These are phyloP conservation scores for Orycteropus afer DNA, from an alignment of 2,113 vertebrate genomes.

Conservation along the genomic window DNA sequence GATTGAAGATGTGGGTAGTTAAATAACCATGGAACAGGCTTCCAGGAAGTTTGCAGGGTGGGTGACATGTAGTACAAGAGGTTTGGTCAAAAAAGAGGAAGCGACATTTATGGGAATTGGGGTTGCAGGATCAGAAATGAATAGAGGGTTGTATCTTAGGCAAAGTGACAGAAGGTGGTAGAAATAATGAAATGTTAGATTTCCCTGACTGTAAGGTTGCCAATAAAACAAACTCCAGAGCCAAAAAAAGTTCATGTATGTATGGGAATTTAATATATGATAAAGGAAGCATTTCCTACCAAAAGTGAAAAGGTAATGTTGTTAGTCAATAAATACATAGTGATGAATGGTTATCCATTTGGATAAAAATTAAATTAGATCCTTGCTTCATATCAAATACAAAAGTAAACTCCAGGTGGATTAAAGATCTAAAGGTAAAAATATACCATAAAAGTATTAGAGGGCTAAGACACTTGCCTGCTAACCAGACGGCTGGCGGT, in stretches of 20 bases:
- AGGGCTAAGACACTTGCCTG: too few species aligned
- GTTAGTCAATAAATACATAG: not conserved
- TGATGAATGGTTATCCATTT: not conserved
- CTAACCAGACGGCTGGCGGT: too few species aligned
- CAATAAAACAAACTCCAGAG: not conserved
- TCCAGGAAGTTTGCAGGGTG: not conserved
- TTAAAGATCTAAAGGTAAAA: conserved; percentile 38
- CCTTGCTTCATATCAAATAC: conserved; percentile 11
- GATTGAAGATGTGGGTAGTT: not conserved
- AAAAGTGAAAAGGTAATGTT: not conserved
- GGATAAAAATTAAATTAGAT: not conserved
- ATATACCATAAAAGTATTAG: conserved; percentile 5
- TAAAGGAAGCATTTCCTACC: not conserved
- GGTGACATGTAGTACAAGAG: not conserved
- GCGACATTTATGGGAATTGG: not conserved
- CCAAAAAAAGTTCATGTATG: not conserved
- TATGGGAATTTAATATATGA: not conserved
- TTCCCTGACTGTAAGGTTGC: not conserved
- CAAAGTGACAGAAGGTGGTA: not conserved
- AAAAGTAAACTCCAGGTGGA: conserved; percentile 29
- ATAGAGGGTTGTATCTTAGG: not conserved
- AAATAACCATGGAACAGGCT: not conserved
- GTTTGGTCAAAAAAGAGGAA: not conserved
- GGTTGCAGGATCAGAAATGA: not conserved
- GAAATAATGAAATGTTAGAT: not conserved